Evolutionary conservation across 2,888 invertebrate species (phyloP), one percentile per base, ranked within the genome.

Genomic region (Kryphioiulus occultus): DNA sequence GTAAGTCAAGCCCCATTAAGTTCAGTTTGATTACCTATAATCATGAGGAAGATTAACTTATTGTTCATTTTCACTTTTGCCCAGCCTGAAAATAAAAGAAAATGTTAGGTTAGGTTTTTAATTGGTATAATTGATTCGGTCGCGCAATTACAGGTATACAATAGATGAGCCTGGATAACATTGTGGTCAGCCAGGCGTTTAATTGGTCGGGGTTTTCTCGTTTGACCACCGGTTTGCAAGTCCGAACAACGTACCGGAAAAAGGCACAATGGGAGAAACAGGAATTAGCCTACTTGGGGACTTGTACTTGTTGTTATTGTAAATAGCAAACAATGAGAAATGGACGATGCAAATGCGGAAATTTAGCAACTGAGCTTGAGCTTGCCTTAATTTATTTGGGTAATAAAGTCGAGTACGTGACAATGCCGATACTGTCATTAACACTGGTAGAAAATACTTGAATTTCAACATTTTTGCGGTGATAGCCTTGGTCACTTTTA

Each of bases 1-100:
- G 2, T 30, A 17, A 15, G 7, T 35, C 35, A 78, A 30, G 78
- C 30, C 2, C 17, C 12, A 78, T 78, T 78, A 78, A 78, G 78
- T 26, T 9, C 30, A 78, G 30, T 30, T 12, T 30, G 30, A 30
- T 78, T 78, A 78, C 78, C 78, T 78, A 78, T 78, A 78, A 78
- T 78, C 78, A 78, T 78, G 26, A 78, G 78, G 78, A 78, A 78
- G 26, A 78, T 78, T 78, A 78, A 78, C 78, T 15, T 30, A 78
- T 78, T 78, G 78, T 78, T 78, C 78, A 78, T 78, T 78, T 78
- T 78, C 78, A 78, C 78, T 78, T 78, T 10, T 26, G 26, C 30
- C 78, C 78, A 30, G 78, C 78, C 78, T 78, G 26, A 30, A 78
- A 78, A 78, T 30, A 30, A 78, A n/a, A 30, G 30, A 30, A 78